Base-by-base conservation (phyloP, 2,888 invertebrate genomes). In the Cremastinae sp. region DNA sequence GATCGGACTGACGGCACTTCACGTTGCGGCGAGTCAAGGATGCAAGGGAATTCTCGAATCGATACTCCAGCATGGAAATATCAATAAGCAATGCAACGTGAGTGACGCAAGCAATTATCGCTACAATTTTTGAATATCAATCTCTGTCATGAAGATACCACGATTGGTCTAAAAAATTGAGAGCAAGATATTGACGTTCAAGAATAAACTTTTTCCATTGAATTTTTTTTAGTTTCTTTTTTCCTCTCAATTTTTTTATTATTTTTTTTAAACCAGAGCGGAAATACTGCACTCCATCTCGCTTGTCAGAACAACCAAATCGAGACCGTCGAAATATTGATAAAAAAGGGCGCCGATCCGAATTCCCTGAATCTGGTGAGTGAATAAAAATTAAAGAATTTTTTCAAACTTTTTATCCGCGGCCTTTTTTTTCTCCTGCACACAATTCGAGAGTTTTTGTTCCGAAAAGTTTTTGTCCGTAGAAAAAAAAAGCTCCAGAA, bases 201-300 rank as follows among this genome's bases (percentile, higher is more conserved):
- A 5, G 4, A 0, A 20, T 14, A 2, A 12, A 9, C 20, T 2
- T 58, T 7, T 5, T n/a, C 9, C 7, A 59, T 43, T n/a, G n/a
- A n/a, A 22, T 59, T 12, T 9, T 0, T 9, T 14, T 47, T 14
- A 37, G 10, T 20, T 9, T 1, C 14, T 28, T 20, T 10, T 20
- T 9, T 1, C 14, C 12, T 20, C 5, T 8, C 10, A 47, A 12
- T 49, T 3, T 5, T 20, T n/a, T 10, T 7, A 20, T 51, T 10
- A 39, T 12, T 16, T 12, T 22, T 68, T 51, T 53, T 1, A 10
- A 49, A 39, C 12, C 86, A 94, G 93, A 92, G 91, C 79, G 94
- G 94, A 0, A 93, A 94, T 77, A 94, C 95, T 22, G 93, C 95
- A 0, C 90, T 96, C 37, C 96, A 96, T 89, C 91, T 95, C 74